Evolutionary conservation across 2,888 invertebrate species (phyloP).

Genomic region (Drosophila demipolita): DNA sequence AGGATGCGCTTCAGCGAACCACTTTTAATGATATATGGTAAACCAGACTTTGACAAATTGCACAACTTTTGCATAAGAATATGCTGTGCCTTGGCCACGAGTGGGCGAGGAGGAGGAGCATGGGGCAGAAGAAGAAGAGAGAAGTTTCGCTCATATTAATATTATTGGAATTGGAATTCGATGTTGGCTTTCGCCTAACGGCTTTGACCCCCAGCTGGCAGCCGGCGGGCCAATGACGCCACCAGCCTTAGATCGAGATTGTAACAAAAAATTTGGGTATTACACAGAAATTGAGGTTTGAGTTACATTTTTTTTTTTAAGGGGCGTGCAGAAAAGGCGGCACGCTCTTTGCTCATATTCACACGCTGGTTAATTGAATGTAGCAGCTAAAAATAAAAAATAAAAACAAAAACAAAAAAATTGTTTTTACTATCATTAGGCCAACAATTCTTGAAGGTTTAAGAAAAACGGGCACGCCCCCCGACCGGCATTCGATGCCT

Average conservation of each 20-base stretch:
- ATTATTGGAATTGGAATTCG: slow-evolving; percentile 56
- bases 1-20: slow-evolving; percentile 5
- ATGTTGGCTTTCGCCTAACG: slow-evolving; percentile 3
- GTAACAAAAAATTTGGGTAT: background rate
- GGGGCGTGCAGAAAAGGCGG: slow-evolving; percentile 54
- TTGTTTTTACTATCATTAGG: slow-evolving; percentile 64
- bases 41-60: slow-evolving; percentile 58
- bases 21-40: slow-evolving; percentile 55
- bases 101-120: no score
- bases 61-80: slow-evolving; percentile 47
- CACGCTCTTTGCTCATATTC: slow-evolving; percentile 58
- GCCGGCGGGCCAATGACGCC: slow-evolving; percentile 58
- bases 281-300: background rate
- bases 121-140: background rate
- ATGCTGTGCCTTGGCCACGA: background rate
- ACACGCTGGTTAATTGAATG: slow-evolving; percentile 75
- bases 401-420: background rate
- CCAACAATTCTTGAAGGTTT: slow-evolving; percentile 19
- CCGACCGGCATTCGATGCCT: slow-evolving; percentile 13
- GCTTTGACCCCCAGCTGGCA: slow-evolving; percentile 40
- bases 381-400: slow-evolving; percentile 24
- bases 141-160: slow-evolving; percentile 44
- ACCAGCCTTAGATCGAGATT: slow-evolving; percentile 30
- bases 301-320: background rate
- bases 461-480: slow-evolving; percentile 28